Base-by-base conservation (phyloP, 1,140 invertebrate species). In the Linepithema humile region DNA sequence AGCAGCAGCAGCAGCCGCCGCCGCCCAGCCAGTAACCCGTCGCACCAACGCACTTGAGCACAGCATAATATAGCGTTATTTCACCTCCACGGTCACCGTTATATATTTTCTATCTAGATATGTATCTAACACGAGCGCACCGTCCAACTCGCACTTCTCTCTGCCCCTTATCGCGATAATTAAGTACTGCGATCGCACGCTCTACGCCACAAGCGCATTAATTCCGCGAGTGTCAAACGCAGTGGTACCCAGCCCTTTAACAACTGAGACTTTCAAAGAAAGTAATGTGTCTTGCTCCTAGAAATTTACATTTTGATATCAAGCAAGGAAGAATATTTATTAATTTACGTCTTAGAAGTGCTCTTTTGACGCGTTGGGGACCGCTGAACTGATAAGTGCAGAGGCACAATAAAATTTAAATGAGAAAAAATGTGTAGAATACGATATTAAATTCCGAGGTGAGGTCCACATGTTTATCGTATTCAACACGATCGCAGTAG, bases 41-140 rank as follows among this genome's bases (percentile, higher is more conserved):
- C 48, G 88, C 88, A 89, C 88, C 84, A 89, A 82, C 73, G 88
- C 88, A 90, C 88, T 89, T 85, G 83, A 89, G 88, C 88, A 90
- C 88, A 77, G 88, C 88, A 89, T 86, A 85, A 88, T 89, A 85
- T 59, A 78, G 59, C 62, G 86, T 88, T 65, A 64, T 50, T 75
- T 85, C 75, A 82, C 74, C 40, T 12, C 70, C 59, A 60, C 67
- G 86, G 62, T 85, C 75, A 85, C 53, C n/a, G 20, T 23, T 43
- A 74, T 85, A 85, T 50, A 69, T 80, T 80, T 80, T 82, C 84
- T 82, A 62, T 87, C 82, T 87, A 88, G 87, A 88, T 84, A 82
- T 82, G 75, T 85, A 85, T 80, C 48, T 75, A 73, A 87, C 83
- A 78, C 82, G 73, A 48, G 29, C 83, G 87, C 86, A 88, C 85